phyloP scores from a whole-genome alignment of 2,113 vertebrate species.

The Sakesphorus luctuosus region DNA sequence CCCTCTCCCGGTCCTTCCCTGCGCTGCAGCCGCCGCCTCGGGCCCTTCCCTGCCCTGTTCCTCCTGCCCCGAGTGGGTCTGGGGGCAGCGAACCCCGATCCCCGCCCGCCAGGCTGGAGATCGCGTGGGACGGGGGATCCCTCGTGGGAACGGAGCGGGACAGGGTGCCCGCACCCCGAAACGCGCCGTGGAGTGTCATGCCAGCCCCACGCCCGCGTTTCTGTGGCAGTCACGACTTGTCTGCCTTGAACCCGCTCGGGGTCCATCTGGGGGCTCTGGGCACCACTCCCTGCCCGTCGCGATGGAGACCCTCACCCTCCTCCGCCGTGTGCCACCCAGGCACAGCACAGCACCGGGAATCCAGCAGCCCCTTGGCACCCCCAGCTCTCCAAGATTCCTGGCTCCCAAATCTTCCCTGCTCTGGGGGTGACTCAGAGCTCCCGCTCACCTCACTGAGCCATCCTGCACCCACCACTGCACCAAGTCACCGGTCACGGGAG shows the following conservation, averaged over 20 bases:
- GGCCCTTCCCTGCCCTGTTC: neutral
- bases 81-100: neutral
- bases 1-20: slow-evolving; percentile 24
- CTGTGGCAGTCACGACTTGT: neutral
- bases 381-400: neutral
- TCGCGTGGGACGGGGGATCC: neutral
- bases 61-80: neutral
- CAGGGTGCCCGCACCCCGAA: neutral
- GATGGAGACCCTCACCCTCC: neutral
- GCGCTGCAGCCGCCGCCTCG: neutral
- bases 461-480: neutral
- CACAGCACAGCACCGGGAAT: rapidly evolving
- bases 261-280: rapidly evolving
- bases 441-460: neutral
- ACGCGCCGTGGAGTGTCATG: rapidly evolving
- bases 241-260: neutral
- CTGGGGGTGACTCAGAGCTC: neutral
- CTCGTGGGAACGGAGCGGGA: neutral
- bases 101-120: neutral
- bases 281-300: neutral
- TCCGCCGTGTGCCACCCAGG: neutral
- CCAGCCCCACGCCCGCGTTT: neutral
- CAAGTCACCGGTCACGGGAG: slow-evolving; percentile 23
- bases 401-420: neutral
- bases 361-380: neutral